Base-by-base conservation (phyloP, 1,140 invertebrate species). In the Metaphire vulgaris region DNA sequence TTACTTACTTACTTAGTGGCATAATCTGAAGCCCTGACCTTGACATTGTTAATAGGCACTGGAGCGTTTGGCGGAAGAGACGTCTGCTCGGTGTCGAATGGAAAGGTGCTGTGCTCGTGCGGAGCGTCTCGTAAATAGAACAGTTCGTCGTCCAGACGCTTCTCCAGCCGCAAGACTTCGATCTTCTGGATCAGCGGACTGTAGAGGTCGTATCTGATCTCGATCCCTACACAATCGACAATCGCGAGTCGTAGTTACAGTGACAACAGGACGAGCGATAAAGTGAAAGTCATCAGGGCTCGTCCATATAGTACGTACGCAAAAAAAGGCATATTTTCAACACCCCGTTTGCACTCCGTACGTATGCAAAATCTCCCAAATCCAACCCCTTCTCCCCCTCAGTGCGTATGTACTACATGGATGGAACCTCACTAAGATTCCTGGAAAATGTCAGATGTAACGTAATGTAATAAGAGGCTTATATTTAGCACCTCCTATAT, bases 121-220 rank as follows among this genome's bases (percentile, higher is more conserved):
- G 93, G 88, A n/a, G 94, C 93, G 89, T 99, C 97, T 74, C 96
- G 88, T 66, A 99, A 88, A 84, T 99, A 99, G 32, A 90, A 88
- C 16, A 99, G 85, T 82, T 94, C 89, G 56, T 94, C 90, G 87
- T 99, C 98, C 26, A 99, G 84, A 66, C 97, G 89, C 85, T 96
- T 98, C 85, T 99, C 97, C 30, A 99, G 87, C 70, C 91, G 91
- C 28, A 95, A 85, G 26, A 96, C 92, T 87, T 98, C 93, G 68
- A 99, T 93, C 79, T 90, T 91, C 78, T 92, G 90, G 78, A 99
- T 90, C 0, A 91, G 91, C 28, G 97, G 97, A 88, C 97, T 96
- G 86, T 99, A 99, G 77, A 99, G 85, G 66, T 97, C 90, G 87
- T 94, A 99, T 72, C 88, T 85, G 2, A 98, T 89, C 90, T 98